Evolutionary conservation across 2,797 vertebrate species (phyloP), one percentile per base, ranked within the genome.

Genomic region (Gambusia yucatana): DNA sequence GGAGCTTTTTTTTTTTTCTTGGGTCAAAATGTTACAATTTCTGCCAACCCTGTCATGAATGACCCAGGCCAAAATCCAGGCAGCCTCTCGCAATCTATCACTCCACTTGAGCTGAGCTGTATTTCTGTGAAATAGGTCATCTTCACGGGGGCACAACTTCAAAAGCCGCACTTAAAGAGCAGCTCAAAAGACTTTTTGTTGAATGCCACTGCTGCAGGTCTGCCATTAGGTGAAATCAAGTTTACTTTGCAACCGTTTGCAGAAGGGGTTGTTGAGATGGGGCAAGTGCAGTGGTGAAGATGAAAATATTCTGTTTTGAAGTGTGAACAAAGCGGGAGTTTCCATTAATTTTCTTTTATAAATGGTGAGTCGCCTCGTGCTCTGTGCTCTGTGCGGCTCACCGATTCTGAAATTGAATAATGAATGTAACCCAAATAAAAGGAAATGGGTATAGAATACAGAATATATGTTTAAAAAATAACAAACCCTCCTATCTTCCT

Each of bases 71-170:
- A 89, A 81, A 84, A 84, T 33, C 74, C 85, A 75, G 75, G 44
- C 76, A 78, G 78, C 78, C 72, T 76, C 86, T 79, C 33, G 14
- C 86, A 73, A 83, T 79, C 90, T 75, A 79, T 82, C 85, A 71
- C 79, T 79, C 79, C 69, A 78, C 71, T n/a, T 3, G 22, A 77
- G 77, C 82, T 52, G 28, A 75, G 81, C 78, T 67, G 65, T 75
- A 86, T 89, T 91, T 91, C 82, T 79, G 71, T 75, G 83, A 92
- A 94, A 93, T 92, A 82, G 90, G 89, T 90, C 89, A 92, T 91
- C 88, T 83, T 92, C 82, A 87, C 80, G 83, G 50, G 84, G 73
- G 83, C 76, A 74, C 75, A 63, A 86, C 87, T 92, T 92, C 89
- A 94, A 93, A 70, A 92, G 87, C 75, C 44, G 85, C 73, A 30